Evolutionary conservation across 2,888 invertebrate species (phyloP).

Genomic region (Smittia aterrima): DNA sequence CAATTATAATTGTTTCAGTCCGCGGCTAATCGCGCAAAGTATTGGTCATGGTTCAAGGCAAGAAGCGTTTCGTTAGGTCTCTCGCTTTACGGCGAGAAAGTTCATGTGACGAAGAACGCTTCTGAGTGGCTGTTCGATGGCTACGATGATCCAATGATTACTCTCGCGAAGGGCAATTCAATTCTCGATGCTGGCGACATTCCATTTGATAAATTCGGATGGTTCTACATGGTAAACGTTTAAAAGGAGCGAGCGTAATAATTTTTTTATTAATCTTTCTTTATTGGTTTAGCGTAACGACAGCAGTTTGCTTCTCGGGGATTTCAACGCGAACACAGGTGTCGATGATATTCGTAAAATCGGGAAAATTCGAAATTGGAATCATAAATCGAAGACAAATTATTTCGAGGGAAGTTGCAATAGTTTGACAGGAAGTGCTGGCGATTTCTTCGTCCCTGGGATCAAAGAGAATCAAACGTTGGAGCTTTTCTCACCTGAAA

Average conservation of each 20-base stretch:
- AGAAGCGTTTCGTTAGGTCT: conserved; percentile 62
- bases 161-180: conserved; percentile 62
- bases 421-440: conserved; percentile 68
- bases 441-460: conserved; percentile 74
- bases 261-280: no score
- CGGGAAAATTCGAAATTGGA: conserved; percentile 72
- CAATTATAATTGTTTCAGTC: conserved; percentile 55
- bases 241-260: no score
- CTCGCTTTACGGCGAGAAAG: conserved; percentile 57
- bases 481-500: conserved; percentile 68
- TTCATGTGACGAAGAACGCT: conserved; percentile 63
- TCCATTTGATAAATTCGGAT: conserved; percentile 76
- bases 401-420: conserved; percentile 59
- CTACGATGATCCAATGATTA: conserved; percentile 71
- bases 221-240: conserved; percentile 76
- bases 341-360: conserved; percentile 60
- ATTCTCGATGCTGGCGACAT: conserved; percentile 58
- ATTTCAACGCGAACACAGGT: conserved; percentile 75
- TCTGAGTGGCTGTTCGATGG: conserved; percentile 76
- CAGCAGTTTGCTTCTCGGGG: conserved; percentile 56
- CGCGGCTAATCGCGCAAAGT: conserved; percentile 55
- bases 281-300: conserved; percentile 13
- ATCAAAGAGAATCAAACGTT: conserved; percentile 59
- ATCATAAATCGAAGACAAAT: conserved; percentile 60
- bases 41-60: conserved; percentile 60